phyloP scores from a whole-genome alignment of 2,113 vertebrate species.

The Campylorhamphus procurvoides region DNA sequence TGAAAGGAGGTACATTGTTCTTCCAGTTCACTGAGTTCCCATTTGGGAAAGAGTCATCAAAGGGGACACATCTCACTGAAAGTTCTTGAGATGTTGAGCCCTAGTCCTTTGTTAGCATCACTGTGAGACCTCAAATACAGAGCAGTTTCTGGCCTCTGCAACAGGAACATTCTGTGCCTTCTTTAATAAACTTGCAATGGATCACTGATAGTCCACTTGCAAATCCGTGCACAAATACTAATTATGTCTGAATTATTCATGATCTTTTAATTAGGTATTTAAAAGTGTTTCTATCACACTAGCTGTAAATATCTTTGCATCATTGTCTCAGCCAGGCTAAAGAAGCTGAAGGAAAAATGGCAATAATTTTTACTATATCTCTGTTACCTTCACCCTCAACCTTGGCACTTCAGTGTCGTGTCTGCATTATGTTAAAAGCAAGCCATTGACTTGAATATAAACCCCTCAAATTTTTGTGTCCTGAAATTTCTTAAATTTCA shows the following conservation, averaged over 20 bases:
- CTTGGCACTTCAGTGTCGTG: constrained; percentile 21
- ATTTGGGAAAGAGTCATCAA: neutral
- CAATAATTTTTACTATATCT: constrained; percentile 17
- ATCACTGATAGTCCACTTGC: neutral
- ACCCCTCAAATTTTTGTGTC: constrained; percentile 49
- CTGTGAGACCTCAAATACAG: neutral
- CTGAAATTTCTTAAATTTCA: constrained; percentile 59
- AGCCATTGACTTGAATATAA: constrained; percentile 41
- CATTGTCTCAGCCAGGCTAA: neutral
- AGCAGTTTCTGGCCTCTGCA: neutral
- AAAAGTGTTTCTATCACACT: neutral
- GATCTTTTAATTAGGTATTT: neutral
- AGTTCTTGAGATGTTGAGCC: neutral
- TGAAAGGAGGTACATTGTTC: accelerated
- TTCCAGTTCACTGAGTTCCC: neutral
- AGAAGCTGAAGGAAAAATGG: neutral
- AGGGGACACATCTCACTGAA: neutral
- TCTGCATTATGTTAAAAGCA: constrained; percentile 45
- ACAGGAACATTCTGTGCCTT: neutral
- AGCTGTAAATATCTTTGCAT: neutral
- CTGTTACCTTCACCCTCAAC: neutral
- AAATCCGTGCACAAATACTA: neutral
- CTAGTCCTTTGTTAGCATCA: neutral
- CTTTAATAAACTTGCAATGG: neutral
- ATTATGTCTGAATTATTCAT: neutral